phyloP scores from a whole-genome alignment of 2,113 vertebrate genomes.

The Microcebus tavaratra region DNA sequence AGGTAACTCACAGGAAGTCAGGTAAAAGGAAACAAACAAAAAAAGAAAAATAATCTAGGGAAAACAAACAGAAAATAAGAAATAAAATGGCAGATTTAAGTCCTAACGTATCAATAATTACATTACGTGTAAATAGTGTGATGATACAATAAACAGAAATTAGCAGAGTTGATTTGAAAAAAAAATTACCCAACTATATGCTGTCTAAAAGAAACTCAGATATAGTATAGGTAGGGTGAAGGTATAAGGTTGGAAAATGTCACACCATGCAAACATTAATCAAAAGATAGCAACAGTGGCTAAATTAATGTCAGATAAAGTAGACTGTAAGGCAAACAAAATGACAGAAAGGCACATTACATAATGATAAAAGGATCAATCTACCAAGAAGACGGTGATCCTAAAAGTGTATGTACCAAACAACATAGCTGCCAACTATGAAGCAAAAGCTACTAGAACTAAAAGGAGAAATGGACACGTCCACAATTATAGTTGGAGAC shows the following conservation, averaged over 20 bases:
- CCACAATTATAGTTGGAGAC: neutral
- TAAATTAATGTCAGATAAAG: constrained; percentile 11
- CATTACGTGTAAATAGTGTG: constrained; percentile 4
- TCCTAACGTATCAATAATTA: neutral
- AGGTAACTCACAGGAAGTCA: neutral
- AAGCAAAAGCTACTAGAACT: neutral
- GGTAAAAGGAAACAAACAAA: neutral
- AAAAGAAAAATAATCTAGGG: neutral
- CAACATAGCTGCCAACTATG: neutral
- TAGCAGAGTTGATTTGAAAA: neutral
- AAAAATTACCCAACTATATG: neutral
- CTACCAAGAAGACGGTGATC: neutral
- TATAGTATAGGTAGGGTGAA: neutral
- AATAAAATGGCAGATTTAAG: neutral
- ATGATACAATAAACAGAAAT: neutral
- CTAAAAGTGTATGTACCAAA: neutral
- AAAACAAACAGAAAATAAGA: neutral
- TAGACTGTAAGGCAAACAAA: neutral
- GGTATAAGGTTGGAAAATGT: neutral
- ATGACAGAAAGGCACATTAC: neutral
- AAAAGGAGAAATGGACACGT: neutral
- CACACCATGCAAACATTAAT: neutral
- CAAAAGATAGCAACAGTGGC: neutral
- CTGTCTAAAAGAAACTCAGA: neutral
- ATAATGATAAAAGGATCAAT: neutral